These are phyloP conservation scores for Trissolcus japonicus DNA, from an alignment of 2,888 invertebrate species.

Conservation along the genomic window DNA sequence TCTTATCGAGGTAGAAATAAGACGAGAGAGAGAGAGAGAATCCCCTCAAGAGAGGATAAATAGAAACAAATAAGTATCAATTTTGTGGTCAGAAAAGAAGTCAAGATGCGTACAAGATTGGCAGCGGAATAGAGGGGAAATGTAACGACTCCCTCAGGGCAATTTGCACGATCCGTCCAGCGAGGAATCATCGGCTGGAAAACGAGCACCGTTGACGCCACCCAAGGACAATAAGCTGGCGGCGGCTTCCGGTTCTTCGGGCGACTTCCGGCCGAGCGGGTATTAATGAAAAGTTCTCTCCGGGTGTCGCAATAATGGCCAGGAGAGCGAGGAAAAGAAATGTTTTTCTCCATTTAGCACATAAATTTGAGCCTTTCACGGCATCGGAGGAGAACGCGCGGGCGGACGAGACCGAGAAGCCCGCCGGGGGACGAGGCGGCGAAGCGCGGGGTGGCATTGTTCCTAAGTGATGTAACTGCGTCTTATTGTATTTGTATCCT, in stretches of 20 bases:
- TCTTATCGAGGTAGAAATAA: neutral
- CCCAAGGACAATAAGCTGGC: slow-evolving; percentile 56
- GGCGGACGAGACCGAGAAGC: slow-evolving; percentile 36
- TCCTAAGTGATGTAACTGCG: slow-evolving; percentile 77
- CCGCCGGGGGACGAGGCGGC: slow-evolving; percentile 50
- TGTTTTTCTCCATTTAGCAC: slow-evolving; percentile 76
- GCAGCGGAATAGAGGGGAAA: neutral
- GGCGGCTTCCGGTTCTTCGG: slow-evolving; percentile 55
- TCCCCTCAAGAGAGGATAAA: slow-evolving; percentile 5
- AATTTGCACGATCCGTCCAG: slow-evolving; percentile 35
- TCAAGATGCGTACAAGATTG: slow-evolving; percentile 26
- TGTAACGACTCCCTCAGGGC: slow-evolving; percentile 1
- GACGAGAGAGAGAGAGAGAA: too few relatives aligned
- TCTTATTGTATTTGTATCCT: slow-evolving; percentile 77
- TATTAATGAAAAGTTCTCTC: slow-evolving; percentile 60
- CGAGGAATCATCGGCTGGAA: slow-evolving; percentile 40
- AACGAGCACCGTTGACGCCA: slow-evolving; percentile 37
- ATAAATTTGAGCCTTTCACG: slow-evolving; percentile 69
- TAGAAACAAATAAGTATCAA: slow-evolving; percentile 12
- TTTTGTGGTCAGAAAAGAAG: neutral
- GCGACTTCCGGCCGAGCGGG: slow-evolving; percentile 56
- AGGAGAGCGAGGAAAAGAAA: slow-evolving; percentile 60
- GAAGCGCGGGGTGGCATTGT: slow-evolving; percentile 69
- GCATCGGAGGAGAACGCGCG: slow-evolving; percentile 7
- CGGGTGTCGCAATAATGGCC: slow-evolving; percentile 53